A percentile compares a stretch with the other conserved stretches of the same genome.
phyloP scores from a whole-genome alignment of 2,113 vertebrate species.

The Motacilla alba region DNA sequence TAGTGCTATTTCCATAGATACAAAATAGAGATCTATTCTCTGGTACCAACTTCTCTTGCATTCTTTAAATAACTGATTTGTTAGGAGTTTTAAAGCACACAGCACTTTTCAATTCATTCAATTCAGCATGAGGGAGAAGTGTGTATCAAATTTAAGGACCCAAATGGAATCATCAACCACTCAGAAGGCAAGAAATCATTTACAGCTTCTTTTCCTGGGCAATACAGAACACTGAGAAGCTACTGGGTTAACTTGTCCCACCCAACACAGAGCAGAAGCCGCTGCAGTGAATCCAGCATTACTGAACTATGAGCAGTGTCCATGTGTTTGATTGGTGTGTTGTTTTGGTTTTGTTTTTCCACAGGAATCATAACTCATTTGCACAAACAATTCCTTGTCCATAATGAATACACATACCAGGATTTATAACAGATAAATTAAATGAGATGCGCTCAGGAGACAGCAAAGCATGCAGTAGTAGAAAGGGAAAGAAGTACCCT shows the following conservation, averaged over 20 bases:
- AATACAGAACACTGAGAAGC: not conserved
- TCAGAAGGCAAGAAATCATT: not conserved
- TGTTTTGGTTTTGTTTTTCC: constrained; percentile 5
- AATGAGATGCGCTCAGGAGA: not conserved
- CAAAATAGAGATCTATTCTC: not conserved
- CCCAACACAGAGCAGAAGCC: not conserved
- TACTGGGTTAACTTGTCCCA: constrained; percentile 13
- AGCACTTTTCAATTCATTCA: not conserved
- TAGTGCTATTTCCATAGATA: not conserved
- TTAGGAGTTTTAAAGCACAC: not conserved
- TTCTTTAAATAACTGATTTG: not conserved
- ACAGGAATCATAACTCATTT: constrained; percentile 32
- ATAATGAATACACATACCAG: not conserved
- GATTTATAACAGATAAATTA: constrained; percentile 30
- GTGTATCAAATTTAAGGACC: not conserved
- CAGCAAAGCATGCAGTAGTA: not conserved
- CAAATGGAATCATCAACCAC: not conserved
- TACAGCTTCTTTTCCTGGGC: not conserved
- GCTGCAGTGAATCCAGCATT: not conserved
- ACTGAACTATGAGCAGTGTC: not conserved
- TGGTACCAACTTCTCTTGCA: not conserved
- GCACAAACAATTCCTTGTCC: not conserved
- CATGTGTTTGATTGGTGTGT: not conserved
- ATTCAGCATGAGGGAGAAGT: not conserved
- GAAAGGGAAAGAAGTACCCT: constrained; percentile 4